Evolutionary conservation across 2,888 invertebrate species (phyloP).

Genomic region (Pristionchus fissidentatus): DNA sequence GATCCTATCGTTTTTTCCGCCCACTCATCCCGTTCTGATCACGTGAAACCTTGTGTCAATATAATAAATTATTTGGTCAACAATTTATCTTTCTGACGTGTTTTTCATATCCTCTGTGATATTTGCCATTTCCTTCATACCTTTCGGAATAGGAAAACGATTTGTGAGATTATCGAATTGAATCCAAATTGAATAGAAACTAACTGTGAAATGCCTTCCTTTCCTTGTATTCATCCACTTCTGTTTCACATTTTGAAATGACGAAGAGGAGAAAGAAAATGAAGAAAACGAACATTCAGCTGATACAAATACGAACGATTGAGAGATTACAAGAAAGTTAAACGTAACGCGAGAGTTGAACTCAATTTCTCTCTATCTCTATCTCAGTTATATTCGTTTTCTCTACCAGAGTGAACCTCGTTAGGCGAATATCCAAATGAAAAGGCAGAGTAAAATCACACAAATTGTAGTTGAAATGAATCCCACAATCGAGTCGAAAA

Average conservation of each 20-base stretch:
- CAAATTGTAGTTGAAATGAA: conserved; percentile 8
- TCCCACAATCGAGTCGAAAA: background rate
- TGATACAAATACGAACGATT: conserved; percentile 17
- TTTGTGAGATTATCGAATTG: no score
- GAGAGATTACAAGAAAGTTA: background rate
- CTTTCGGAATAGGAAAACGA: no score
- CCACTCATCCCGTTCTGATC: no score
- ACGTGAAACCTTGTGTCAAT: no score
- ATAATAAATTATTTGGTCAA: no score
- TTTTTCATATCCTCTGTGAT: no score
- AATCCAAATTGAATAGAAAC: no score
- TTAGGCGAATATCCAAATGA: conserved; percentile 13
- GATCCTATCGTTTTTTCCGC: no score
- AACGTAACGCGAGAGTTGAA: background rate
- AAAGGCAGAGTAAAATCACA: conserved; percentile 31
- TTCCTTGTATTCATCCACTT: conserved; percentile 30
- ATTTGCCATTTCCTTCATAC: no score
- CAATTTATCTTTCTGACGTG: no score
- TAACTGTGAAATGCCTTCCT: conserved; percentile 27
- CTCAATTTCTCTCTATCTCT: background rate
- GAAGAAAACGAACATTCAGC: conserved; percentile 1
- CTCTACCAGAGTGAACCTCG: conserved; percentile 29
- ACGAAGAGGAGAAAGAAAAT: background rate
- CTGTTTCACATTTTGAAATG: background rate
- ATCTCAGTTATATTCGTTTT: no score